phyloP scores from a whole-genome alignment of 1,140 invertebrate species.

The Bombus confusus region DNA sequence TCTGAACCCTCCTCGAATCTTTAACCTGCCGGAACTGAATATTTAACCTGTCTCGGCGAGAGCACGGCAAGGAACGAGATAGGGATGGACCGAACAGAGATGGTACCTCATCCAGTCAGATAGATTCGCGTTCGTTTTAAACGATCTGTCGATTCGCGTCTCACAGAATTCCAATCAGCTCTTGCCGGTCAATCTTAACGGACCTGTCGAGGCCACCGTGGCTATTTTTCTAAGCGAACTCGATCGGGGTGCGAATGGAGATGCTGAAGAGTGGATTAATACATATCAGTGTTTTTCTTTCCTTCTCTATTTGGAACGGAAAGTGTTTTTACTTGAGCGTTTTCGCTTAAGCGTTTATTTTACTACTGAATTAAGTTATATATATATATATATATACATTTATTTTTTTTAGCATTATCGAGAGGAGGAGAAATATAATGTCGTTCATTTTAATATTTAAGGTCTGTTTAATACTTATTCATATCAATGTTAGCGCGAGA shows the following conservation, averaged over 20 bases:
- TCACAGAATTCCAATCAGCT: conserved; percentile 48
- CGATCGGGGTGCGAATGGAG: background rate
- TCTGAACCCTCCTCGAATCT: conserved; percentile 64
- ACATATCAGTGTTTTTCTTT: background rate
- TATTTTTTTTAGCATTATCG: background rate
- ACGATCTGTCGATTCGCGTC: conserved; percentile 56
- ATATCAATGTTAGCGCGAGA: no score
- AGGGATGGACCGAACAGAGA: conserved; percentile 52
- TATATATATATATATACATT: no score
- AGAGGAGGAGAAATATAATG: background rate
- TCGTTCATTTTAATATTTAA: no score
- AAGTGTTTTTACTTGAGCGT: background rate
- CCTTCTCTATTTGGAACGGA: background rate
- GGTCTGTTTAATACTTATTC: no score
- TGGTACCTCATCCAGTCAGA: conserved; percentile 35
- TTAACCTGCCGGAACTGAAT: conserved; percentile 70
- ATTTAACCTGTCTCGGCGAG: conserved; percentile 65
- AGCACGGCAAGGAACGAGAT: conserved; percentile 39
- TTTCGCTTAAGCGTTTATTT: no score
- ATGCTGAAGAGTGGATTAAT: background rate
- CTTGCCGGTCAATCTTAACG: conserved; percentile 29
- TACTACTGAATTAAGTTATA: background rate
- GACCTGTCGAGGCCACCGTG: background rate
- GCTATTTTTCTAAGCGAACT: background rate
- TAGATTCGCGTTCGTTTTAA: conserved; percentile 55